Conservation (phyloP, 2,888 invertebrate species). For the Colostygia pectinataria region DNA sequence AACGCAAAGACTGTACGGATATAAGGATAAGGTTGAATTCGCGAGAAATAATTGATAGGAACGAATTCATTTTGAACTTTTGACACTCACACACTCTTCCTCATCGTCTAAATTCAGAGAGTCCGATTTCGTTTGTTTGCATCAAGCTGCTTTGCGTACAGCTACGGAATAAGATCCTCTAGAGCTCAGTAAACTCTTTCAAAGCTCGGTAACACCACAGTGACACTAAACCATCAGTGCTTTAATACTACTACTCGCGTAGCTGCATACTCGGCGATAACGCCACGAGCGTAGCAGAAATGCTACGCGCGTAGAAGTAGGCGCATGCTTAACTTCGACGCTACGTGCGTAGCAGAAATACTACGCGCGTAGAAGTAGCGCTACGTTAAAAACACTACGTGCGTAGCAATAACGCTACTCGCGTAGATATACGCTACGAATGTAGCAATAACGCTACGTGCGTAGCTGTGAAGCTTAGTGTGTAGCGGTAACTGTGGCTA, state of each 20-base stretch:
- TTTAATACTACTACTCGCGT: not conserved
- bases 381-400: not conserved
- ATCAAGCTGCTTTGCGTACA: no score
- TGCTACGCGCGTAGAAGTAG: no score
- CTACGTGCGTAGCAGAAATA: constrained; percentile 2
- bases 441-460: not conserved
- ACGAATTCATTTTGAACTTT: not conserved
- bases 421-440: not conserved
- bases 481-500: no score
- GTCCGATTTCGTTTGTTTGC: no score
- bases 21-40: constrained; percentile 15
- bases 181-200: no score
- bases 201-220: no score
- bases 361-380: constrained; percentile 6
- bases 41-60: not conserved
- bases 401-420: not conserved
- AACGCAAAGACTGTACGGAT: constrained; percentile 38
- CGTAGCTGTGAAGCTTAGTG: not conserved
- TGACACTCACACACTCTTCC: not conserved
- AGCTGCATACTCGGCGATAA: not conserved
- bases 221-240: no score
- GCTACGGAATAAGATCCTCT: no score
- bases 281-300: not conserved
- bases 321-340: no score
- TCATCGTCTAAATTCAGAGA: no score